Evolutionary conservation across 37 sponge, comb jelly and placozoan species (phyloP), one percentile per base, ranked within the genome.

Genomic region (Agelas oroides): DNA sequence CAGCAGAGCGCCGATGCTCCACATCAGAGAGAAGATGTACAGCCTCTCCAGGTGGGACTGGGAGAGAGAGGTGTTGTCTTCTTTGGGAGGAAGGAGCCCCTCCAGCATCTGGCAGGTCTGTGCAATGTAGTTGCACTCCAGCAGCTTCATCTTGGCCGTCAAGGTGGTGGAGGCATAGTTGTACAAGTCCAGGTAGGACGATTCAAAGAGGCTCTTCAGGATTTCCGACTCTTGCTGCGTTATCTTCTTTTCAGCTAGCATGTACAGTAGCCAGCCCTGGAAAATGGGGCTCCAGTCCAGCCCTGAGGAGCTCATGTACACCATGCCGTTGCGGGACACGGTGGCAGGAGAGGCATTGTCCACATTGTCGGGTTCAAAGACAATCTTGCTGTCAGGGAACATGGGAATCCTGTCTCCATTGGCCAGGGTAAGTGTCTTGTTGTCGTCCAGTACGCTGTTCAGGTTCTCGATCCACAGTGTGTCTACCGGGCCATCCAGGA

Each of bases 281-380:
- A 92, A 63, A 59, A 98, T 94, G 17, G 99, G 99, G 18, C 66
- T 80, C 89, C 91, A 96, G 82, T 98, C 95, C 70, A 98, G 89
- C n/a, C 88, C 99, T 52, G 99, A 98, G 0, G 99, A 91, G 84
- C 97, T 96, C 99, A 98, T 98, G 93, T 91, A 98, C 35, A 98
- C 99, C 99, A 98, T 98, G 18, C 99, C 99, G 69, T 98, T 98
- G 12, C 99, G 92, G 24, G 99, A 98, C 16, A 98, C 99, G 28
- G 99, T 98, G 71, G 99, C 99, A 11, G 99, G 99, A 24, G 97
- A 96, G 37, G 99, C 99, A 73, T 98, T 98, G 92, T 98, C 99
- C 6, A 98, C 95, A 83, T 98, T 98, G 88, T 98, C 93, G 18
- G 97, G 97, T 69, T 98, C 99, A 86, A 98, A 98, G 58, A 96